Evolutionary conservation across 2,888 invertebrate species (phyloP).

Genomic region (Molorchus minor): DNA sequence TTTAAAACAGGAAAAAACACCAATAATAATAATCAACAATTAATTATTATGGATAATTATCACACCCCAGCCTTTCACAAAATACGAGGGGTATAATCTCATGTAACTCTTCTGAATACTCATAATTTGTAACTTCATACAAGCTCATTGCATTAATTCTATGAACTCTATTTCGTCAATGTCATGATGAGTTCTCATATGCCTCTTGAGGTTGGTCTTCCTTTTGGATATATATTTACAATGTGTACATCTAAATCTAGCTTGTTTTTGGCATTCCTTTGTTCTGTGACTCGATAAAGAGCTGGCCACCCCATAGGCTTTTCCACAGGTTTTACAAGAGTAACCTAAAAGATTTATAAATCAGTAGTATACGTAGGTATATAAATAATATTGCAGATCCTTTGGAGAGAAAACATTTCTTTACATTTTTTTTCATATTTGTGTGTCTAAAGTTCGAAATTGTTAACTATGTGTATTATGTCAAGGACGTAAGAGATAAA

Average conservation of each 20-base stretch:
- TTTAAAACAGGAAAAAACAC: too few relatives aligned
- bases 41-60: too few relatives aligned
- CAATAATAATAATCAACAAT: too few relatives aligned
- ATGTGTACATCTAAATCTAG: conserved; percentile 42
- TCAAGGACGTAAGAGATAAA: too few relatives aligned
- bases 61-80: too few relatives aligned
- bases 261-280: conserved; percentile 48
- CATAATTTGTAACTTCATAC: too few relatives aligned
- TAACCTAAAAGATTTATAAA: not conserved
- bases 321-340: conserved; percentile 13
- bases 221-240: conserved; percentile 29
- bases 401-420: too few relatives aligned
- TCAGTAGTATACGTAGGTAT: not conserved
- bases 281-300: conserved; percentile 43
- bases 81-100: too few relatives aligned
- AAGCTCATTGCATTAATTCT: too few relatives aligned
- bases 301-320: not conserved
- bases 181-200: conserved; percentile 12
- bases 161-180: not conserved
- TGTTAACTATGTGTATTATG: not conserved
- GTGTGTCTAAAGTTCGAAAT: not conserved
- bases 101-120: too few relatives aligned
- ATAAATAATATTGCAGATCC: not conserved
- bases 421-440: too few relatives aligned
- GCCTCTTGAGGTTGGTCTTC: conserved; percentile 19